phyloP scores from a whole-genome alignment of 1,140 invertebrate species.

The Mizuhopecten yessoensis region DNA sequence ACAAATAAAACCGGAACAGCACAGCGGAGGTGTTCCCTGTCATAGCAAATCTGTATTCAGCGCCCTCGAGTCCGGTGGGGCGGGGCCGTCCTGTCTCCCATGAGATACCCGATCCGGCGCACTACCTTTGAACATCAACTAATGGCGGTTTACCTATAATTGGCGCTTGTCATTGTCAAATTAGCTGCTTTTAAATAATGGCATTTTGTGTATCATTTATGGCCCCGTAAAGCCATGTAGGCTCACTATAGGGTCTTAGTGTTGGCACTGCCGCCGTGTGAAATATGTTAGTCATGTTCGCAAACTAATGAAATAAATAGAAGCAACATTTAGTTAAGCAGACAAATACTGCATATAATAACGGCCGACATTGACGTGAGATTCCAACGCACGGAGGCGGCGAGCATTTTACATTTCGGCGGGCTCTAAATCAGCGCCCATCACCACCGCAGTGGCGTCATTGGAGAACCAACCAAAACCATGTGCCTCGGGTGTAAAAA shows the following conservation, averaged over 20 bases:
- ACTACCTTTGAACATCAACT: conserved; percentile 61
- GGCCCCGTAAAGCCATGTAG: conserved; percentile 60
- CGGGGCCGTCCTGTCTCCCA: conserved; percentile 50
- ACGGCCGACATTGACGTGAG: not conserved
- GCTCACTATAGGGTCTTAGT: conserved; percentile 45
- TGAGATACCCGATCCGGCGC: conserved; percentile 54
- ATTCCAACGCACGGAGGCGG: not conserved
- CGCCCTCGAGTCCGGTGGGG: conserved; percentile 60
- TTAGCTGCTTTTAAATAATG: conserved; percentile 63
- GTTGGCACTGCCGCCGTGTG: conserved; percentile 58
- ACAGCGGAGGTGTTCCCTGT: conserved; percentile 49
- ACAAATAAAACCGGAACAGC: conserved; percentile 50
- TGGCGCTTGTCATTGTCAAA: conserved; percentile 65
- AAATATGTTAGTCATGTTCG: conserved; percentile 61
- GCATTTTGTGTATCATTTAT: conserved; percentile 65
- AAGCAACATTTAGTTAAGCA: conserved; percentile 54
- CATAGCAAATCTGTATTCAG: conserved; percentile 48
- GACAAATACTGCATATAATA: conserved; percentile 50
- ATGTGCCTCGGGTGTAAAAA: not conserved
- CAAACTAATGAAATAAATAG: conserved; percentile 57
- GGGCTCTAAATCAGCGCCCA: conserved; percentile 3
- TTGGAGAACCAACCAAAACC: not conserved
- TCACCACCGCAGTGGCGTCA: not conserved
- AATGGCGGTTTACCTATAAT: conserved; percentile 60
- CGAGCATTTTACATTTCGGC: not conserved